Percentiles rank a stretch among this genome's conserved stretches.
These are phyloP conservation scores for Scatophagus argus DNA, from an alignment of 2,113 vertebrate species.

Conservation along the genomic window DNA sequence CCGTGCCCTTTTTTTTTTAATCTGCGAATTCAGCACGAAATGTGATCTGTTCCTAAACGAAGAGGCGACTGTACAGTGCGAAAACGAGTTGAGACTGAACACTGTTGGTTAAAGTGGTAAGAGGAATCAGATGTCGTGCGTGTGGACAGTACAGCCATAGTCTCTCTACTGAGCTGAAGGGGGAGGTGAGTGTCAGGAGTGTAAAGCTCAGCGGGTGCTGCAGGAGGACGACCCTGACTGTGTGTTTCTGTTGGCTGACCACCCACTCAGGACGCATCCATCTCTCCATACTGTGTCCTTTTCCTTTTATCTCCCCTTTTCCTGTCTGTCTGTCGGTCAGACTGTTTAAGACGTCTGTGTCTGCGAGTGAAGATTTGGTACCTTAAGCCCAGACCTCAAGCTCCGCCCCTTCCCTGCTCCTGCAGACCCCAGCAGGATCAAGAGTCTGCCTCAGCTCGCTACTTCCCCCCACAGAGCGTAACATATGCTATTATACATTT, in stretches of 20 bases:
- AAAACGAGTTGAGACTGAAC: conserved; percentile 10
- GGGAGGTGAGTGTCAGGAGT: conserved; percentile 45
- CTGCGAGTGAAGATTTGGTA: conserved; percentile 65
- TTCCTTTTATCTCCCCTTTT: conserved; percentile 36
- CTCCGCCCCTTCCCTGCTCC: conserved; percentile 20
- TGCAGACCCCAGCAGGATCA: conserved; percentile 40
- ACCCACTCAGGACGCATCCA: conserved; percentile 43
- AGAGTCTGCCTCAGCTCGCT: conserved; percentile 53
- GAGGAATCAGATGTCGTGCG: conserved; percentile 42
- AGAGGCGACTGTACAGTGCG: conserved; percentile 25
- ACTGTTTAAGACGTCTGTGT: conserved; percentile 58
- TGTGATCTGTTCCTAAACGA: conserved; percentile 44
- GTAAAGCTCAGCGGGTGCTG: conserved; percentile 35
- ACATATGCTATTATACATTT: not conserved
- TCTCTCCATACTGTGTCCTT: conserved; percentile 43
- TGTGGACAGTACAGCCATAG: conserved; percentile 30
- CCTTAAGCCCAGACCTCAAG: conserved; percentile 47
- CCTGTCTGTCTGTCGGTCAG: conserved; percentile 60
- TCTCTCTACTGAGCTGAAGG: conserved; percentile 32
- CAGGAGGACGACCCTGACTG: not conserved
- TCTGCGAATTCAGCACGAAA: conserved; percentile 71
- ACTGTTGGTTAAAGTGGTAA: conserved; percentile 33
- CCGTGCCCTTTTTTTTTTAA: conserved; percentile 46
- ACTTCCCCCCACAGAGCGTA: conserved; percentile 51
- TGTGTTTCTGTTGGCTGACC: conserved; percentile 62